Evolutionary conservation across 2,888 invertebrate genomes (phyloP), one percentile per base, ranked within the genome.

Genomic region (Adelphocoris suturalis): DNA sequence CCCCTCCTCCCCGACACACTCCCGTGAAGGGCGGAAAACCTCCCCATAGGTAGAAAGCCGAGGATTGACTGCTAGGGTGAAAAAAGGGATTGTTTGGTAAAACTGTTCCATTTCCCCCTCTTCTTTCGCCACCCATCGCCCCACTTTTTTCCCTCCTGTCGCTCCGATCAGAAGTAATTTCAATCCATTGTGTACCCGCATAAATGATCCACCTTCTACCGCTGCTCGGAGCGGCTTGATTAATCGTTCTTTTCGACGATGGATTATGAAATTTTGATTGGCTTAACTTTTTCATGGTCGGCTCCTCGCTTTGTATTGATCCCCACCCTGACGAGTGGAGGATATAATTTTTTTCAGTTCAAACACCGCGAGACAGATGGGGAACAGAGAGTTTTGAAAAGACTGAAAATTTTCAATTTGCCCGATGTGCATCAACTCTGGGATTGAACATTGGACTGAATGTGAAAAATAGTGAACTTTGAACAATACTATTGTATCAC

Each of bases 191-290:
- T 82, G 52, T 52, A 82, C 52, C 47, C 78, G 19, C 55, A 52
- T 52, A 52, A 46, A 82, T 23, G 52, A 82, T 82, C 82, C 82
- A 47, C 23, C 82, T 52, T 82, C 82, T 82, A 52, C 52, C 82
- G 52, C 48, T 82, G 46, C 19, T 82, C 19, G 82, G 52, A 46
- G 52, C 52, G 52, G 82, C 52, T 82, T 52, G 82, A 82, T 82
- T 82, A 82, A 82, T 82, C 82, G 82, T 52, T 48, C 82, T 82
- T 82, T 47, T 9, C 52, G 52, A 47, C 82, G 52, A 47, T 52
- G 82, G 52, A 52, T 82, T 52, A 82, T 82, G 82, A 82, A 82
- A 82, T 82, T 82, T 82, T 82, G 81, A 81, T 81, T 81, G 23
- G 48, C 19, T 81, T 81, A 47, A 61, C 61, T 61, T 48, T 82